Conservation (phyloP, 2,113 vertebrate species). For the Tiliqua scincoides region DNA sequence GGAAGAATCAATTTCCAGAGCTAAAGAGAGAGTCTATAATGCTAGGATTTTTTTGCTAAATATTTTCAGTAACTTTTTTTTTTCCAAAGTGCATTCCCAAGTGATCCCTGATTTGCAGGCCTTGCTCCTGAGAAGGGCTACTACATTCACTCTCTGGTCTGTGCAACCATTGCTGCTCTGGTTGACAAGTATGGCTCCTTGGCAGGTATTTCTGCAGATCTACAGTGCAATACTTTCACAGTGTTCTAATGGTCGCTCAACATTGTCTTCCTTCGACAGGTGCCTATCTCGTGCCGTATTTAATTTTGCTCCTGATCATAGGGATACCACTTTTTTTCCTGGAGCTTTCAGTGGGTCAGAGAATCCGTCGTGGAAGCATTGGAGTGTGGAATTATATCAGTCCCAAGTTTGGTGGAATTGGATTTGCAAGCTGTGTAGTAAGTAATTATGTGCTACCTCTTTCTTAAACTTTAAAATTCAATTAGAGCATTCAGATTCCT, state of each 20-base stretch:
- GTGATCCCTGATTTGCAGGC: neutral
- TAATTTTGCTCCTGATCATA: slow-evolving; percentile 90
- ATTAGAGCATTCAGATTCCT: neutral
- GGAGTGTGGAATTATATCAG: slow-evolving; percentile 99
- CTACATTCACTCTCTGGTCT: neutral
- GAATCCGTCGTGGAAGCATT: slow-evolving; percentile 94
- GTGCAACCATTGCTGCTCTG: no score
- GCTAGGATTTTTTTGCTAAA: neutral
- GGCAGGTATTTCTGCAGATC: no score
- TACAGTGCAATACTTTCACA: neutral
- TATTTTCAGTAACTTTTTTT: neutral
- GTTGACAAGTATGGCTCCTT: neutral
- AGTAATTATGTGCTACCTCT: slow-evolving; percentile 60
- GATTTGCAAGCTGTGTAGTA: slow-evolving; percentile 95
- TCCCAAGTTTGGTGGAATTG: slow-evolving; percentile 94
- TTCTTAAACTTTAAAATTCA: neutral
- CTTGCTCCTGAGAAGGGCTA: neutral
- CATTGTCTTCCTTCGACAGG: slow-evolving; percentile 76
- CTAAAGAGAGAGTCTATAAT: neutral
- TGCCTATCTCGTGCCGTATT: slow-evolving; percentile 96
- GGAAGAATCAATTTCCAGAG: neutral
- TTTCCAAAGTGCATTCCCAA: neutral
- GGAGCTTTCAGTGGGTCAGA: slow-evolving; percentile 95
- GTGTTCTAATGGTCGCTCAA: slow-evolving; percentile 20
- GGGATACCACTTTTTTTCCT: slow-evolving; percentile 97